Base-by-base conservation (phyloP, 2,797 vertebrate species). In the Sebastes taczanowskii region DNA sequence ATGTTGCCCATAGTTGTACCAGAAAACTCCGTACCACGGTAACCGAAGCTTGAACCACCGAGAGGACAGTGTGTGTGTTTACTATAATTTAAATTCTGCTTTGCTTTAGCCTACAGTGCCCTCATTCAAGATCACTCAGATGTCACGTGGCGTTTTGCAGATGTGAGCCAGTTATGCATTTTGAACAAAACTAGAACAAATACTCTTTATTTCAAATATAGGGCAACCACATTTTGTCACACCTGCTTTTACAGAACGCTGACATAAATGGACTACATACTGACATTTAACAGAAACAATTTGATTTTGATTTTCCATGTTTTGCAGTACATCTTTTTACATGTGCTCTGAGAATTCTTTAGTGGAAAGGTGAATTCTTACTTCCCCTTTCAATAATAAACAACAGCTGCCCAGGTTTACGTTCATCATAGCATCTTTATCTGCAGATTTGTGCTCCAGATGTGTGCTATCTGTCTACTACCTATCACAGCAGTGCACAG, bases 381-480 rank as follows among this genome's bases (percentile, higher is more conserved):
- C 5, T 34, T 52, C 9, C 58, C 59, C 13, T 30, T 62, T 67
- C 6, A 16, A 30, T 16, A 32, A 52, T 49, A 30, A 83, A 75
- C 65, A 65, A 71, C 72, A 80, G n/a, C 29, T 82, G 73, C 18
- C 8, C 11, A 4, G 58, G 34, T 46, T 75, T 30, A 20, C 62
- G 56, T 63, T 71, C 70, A 73, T 74, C 63, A 60, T 13, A 22
- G 5, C 11, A 30, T 30, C n/a, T 72, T 58, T 20, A 71, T 65
- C 4, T 58, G 61, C 56, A 74, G 42, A 72, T 78, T 62, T 30
- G 20, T 18, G 29, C 20, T n/a, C 10, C 32, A 67, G 56, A 62
- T 67, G 25, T 63, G 11, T 35, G 23, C 18, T 14, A 59, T 42
- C 66, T 60, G 30, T 69, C 22, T 62, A 6, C 52, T 14, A 67